Conservation (phyloP, 2,888 invertebrate species). For the Carterocephalus palaemon region DNA sequence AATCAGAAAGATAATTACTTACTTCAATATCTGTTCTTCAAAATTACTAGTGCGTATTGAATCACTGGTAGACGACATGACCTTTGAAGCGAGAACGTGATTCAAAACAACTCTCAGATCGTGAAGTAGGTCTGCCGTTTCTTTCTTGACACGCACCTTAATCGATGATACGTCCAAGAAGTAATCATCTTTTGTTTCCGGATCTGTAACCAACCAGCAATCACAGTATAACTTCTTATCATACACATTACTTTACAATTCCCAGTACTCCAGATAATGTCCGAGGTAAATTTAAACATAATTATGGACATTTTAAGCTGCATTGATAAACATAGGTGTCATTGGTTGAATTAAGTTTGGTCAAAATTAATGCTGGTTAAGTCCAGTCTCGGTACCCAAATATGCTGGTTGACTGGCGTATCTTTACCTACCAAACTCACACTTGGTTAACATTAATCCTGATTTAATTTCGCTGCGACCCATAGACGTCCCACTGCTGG, state of each 20-base stretch:
- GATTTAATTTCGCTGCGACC: too few relatives aligned
- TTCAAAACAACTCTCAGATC: conserved; percentile 56
- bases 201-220: conserved; percentile 37
- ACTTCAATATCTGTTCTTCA: conserved; percentile 63
- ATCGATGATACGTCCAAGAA: conserved; percentile 47
- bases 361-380: too few relatives aligned
- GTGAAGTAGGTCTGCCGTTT: conserved; percentile 50
- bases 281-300: too few relatives aligned
- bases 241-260: too few relatives aligned
- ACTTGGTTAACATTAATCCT: too few relatives aligned
- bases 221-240: background rate
- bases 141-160: conserved; percentile 51
- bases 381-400: too few relatives aligned
- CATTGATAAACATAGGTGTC: too few relatives aligned
- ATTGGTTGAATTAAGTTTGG: too few relatives aligned
- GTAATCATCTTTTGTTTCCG: conserved; percentile 39
- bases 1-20: conserved; percentile 43
- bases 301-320: too few relatives aligned
- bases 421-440: background rate
- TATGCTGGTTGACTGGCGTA: too few relatives aligned
- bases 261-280: too few relatives aligned
- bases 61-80: conserved; percentile 37
- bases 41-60: conserved; percentile 41
- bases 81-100: conserved; percentile 60
- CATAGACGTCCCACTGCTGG: too few relatives aligned